Percentiles rank a stretch among this genome's conserved stretches.
phyloP scores from a whole-genome alignment of 2,113 vertebrate species.

The Sphaerodactylus townsendi region DNA sequence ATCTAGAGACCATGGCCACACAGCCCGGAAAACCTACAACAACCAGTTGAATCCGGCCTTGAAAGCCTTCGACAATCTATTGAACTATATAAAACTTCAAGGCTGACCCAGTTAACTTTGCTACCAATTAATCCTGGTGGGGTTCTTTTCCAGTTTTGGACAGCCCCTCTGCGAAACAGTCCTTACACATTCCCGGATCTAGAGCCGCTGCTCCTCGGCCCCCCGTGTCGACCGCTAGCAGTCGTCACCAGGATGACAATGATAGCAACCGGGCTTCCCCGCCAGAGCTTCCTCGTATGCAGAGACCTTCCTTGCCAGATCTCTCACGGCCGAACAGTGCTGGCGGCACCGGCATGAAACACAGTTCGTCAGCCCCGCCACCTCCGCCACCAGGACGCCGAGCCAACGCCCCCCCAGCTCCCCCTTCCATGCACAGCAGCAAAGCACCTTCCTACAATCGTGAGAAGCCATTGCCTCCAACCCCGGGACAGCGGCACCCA shows the following conservation, averaged over 20 bases:
- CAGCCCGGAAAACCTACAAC: too few species aligned
- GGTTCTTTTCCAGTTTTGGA: slow-evolving; percentile 70
- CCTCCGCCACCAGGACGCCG: slow-evolving; percentile 85
- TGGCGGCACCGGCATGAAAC: slow-evolving; percentile 82
- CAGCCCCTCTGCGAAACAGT: slow-evolving; percentile 77
- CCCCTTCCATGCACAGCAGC: slow-evolving; percentile 67
- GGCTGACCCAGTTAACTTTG: not conserved
- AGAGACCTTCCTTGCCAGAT: slow-evolving; percentile 89
- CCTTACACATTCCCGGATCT: slow-evolving; percentile 80
- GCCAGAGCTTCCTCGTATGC: slow-evolving; percentile 80
- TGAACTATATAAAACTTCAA: too few species aligned
- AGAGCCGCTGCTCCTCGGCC: slow-evolving; percentile 83
- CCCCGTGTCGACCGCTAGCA: slow-evolving; percentile 56
- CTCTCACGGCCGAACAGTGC: slow-evolving; percentile 79
- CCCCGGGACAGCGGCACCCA: slow-evolving; percentile 79
- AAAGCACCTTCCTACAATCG: slow-evolving; percentile 74
- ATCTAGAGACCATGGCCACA: too few species aligned
- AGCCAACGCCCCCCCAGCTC: slow-evolving; percentile 68
- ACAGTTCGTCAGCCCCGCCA: slow-evolving; percentile 87
- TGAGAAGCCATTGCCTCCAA: slow-evolving; percentile 79
- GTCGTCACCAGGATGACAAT: slow-evolving; percentile 79
- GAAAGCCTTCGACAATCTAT: too few species aligned
- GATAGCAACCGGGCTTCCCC: slow-evolving; percentile 78
- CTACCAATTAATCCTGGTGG: slow-evolving; percentile 1
- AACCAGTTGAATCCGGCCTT: too few species aligned